Conservation (phyloP, 1,140 invertebrate species). For the Cherax destructor region DNA sequence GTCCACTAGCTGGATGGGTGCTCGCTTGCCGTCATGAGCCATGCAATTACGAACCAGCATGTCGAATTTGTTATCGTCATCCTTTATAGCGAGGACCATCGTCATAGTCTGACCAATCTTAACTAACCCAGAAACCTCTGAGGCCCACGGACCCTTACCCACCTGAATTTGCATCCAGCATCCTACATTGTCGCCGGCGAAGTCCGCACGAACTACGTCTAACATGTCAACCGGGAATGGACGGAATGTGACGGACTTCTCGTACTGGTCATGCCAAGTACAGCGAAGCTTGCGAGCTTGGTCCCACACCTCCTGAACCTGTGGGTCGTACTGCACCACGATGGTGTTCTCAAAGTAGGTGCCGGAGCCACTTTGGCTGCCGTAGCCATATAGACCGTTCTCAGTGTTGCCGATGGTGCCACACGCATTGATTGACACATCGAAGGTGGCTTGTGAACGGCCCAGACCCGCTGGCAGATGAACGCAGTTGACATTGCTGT, state of each 20-base stretch:
- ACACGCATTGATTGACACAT: conserved; percentile 92
- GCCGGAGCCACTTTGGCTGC: conserved; percentile 89
- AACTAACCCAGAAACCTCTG: conserved; percentile 93
- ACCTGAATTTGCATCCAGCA: conserved; percentile 86
- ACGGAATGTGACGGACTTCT: conserved; percentile 95
- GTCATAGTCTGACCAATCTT: conserved; percentile 98
- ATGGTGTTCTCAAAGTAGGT: conserved; percentile 97
- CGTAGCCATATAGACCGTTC: conserved; percentile 87
- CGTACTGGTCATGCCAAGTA: conserved; percentile 97
- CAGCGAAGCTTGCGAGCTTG: conserved; percentile 93
- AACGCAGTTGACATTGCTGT: conserved; percentile 93
- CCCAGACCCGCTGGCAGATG: conserved; percentile 92
- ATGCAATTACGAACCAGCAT: conserved; percentile 96
- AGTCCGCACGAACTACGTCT: conserved; percentile 93
- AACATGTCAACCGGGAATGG: conserved; percentile 97
- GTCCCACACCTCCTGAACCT: conserved; percentile 97
- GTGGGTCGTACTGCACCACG: conserved; percentile 94
- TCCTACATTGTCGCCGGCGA: conserved; percentile 95
- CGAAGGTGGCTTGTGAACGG: conserved; percentile 89
- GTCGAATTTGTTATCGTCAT: conserved; percentile 96
- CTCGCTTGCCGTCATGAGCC: conserved; percentile 94
- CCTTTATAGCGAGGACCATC: conserved; percentile 96
- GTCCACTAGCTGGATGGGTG: conserved; percentile 95
- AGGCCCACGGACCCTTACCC: conserved; percentile 96
- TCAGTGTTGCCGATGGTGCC: conserved; percentile 93